Evolutionary conservation across 2,797 vertebrate species (phyloP).

Genomic region (Meriones psammophilus): DNA sequence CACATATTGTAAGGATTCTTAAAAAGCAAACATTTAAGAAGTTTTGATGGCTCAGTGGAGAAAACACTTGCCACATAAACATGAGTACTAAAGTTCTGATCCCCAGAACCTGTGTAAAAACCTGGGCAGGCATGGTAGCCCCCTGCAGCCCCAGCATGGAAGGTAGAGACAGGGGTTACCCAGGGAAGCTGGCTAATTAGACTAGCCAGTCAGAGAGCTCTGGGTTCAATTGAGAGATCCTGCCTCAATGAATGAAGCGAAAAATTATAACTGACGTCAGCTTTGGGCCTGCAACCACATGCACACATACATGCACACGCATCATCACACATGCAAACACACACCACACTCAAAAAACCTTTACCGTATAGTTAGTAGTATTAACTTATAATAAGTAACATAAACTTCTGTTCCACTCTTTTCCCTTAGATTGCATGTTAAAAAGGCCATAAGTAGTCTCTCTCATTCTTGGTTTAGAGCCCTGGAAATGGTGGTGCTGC

Average conservation of each 20-base stretch:
- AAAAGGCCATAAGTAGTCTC: not conserved
- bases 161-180: not conserved
- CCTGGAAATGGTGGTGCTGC: not conserved
- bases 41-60: not conserved
- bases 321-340: not conserved
- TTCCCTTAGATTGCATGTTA: not conserved
- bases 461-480: not conserved
- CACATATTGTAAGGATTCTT: not conserved
- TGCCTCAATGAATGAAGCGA: not conserved
- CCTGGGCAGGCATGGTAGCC: too few relatives aligned
- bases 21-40: not conserved
- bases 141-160: too few relatives aligned
- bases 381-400: conserved; percentile 6
- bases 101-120: too few relatives aligned
- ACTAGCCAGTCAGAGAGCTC: not conserved
- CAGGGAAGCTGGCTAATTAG: not conserved
- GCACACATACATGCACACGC: not conserved
- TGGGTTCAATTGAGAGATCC: not conserved
- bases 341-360: not conserved
- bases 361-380: not conserved
- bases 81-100: too few relatives aligned
- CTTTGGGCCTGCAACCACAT: not conserved
- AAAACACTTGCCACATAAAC: not conserved
- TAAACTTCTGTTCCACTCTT: not conserved
- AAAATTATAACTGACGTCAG: not conserved